A percentile compares a stretch with the other conserved stretches of the same genome.
Conservation (phyloP, 1,140 invertebrate genomes). For the Eciton burchellii region DNA sequence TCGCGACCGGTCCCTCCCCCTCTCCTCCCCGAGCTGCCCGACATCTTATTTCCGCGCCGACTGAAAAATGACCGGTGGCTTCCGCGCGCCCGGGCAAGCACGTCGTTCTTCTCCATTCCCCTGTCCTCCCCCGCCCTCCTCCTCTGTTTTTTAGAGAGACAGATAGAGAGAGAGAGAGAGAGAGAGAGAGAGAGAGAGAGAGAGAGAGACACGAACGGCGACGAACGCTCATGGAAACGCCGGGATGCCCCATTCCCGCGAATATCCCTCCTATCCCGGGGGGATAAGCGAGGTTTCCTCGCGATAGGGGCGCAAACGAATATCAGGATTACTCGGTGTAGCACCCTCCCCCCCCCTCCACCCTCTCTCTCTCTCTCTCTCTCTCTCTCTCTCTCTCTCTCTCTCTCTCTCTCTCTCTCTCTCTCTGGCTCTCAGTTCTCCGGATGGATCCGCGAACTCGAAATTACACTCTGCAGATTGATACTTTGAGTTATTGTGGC, state of each 20-base stretch:
- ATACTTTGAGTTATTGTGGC: constrained; percentile 6
- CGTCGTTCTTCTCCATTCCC: constrained; percentile 4
- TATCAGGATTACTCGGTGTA: constrained; percentile 43
- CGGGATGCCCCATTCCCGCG: constrained; percentile 28
- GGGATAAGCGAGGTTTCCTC: constrained; percentile 55
- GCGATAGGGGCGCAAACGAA: constrained; percentile 29
- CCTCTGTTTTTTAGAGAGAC: too few species aligned
- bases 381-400: too few species aligned
- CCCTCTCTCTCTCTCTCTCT: too few species aligned
- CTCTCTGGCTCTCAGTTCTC: too few species aligned
- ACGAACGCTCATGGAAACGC: constrained; percentile 40
- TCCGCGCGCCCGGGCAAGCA: constrained; percentile 9
- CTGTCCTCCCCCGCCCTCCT: too few species aligned
- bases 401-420: too few species aligned
- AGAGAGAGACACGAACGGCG: too few species aligned
- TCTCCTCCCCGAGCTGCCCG: background rate
- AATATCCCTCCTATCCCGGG: constrained; percentile 38
- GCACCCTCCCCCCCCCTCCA: too few species aligned
- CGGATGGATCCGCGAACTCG: background rate
- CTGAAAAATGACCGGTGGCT: constrained; percentile 63
- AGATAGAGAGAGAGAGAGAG: too few species aligned
- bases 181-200: too few species aligned
- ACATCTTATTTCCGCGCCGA: constrained; percentile 65
- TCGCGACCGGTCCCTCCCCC: background rate
- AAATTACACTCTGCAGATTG: constrained; percentile 38